A percentile compares a stretch with the other conserved stretches of the same genome.
These are phyloP conservation scores for Heterohyrax brucei DNA, from an alignment of 2,797 vertebrate genomes.

Conservation along the genomic window DNA sequence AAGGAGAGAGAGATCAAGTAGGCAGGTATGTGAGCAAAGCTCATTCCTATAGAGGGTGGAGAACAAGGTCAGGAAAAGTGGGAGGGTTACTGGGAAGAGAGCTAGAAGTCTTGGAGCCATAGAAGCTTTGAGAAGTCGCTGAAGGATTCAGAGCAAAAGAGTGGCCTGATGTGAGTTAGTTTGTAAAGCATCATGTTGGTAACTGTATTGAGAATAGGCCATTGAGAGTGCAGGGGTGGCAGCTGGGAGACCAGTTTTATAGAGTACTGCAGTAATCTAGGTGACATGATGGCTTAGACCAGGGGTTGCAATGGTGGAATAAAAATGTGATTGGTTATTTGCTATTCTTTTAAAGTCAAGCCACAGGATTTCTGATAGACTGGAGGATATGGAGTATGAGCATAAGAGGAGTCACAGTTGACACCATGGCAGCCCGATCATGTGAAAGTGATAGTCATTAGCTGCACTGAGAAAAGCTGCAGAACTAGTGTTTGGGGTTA, in stretches of 20 bases:
- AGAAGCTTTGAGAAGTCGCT: not conserved
- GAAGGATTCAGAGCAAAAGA: not conserved
- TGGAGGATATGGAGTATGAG: not conserved
- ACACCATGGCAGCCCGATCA: not conserved
- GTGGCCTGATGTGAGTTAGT: not conserved
- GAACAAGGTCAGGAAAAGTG: not conserved
- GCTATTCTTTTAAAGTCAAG: not conserved
- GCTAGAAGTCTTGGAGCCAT: not conserved
- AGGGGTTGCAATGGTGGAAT: not conserved
- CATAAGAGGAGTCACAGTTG: not conserved
- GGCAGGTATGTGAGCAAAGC: not conserved
- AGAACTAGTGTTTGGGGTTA: not conserved
- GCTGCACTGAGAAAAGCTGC: not conserved
- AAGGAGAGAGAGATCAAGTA: not conserved
- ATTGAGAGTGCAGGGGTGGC: not conserved
- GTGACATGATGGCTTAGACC: not conserved
- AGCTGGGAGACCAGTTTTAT: not conserved
- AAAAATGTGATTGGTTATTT: not conserved
- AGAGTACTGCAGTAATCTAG: not conserved
- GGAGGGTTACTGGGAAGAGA: not conserved
- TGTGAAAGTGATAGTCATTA: not conserved
- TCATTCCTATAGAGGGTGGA: not conserved
- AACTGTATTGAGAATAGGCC: not conserved
- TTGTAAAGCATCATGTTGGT: not conserved
- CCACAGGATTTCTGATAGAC: constrained; percentile 16